These are phyloP conservation scores for Ramphastos sulfuratus DNA, from an alignment of 2,113 vertebrate genomes.

Conservation along the genomic window DNA sequence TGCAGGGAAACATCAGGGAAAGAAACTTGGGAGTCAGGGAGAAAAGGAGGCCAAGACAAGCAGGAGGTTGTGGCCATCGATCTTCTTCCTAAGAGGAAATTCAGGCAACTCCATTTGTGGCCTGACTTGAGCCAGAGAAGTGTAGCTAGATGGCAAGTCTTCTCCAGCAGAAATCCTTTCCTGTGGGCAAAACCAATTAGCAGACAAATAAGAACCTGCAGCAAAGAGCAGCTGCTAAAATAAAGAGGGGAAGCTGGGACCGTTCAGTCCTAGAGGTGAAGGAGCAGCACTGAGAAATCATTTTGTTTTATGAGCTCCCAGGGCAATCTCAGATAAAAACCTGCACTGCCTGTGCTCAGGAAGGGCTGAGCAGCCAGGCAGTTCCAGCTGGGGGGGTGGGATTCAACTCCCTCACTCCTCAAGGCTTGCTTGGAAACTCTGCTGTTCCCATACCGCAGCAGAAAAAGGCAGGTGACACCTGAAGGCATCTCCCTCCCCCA, in stretches of 20 bases:
- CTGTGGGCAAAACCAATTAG: slow-evolving; percentile 33
- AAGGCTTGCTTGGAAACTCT: background rate
- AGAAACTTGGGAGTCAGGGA: background rate
- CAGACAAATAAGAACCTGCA: slow-evolving; percentile 2
- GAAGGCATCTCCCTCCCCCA: background rate
- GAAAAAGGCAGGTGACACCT: background rate
- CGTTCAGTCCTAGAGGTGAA: background rate
- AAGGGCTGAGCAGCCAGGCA: background rate
- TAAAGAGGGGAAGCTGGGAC: background rate
- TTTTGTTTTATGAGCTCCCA: background rate
- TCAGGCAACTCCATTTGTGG: background rate
- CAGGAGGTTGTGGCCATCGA: background rate
- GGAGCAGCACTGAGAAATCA: background rate
- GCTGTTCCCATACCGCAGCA: background rate
- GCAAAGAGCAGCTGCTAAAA: background rate
- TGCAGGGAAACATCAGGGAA: slow-evolving; percentile 46
- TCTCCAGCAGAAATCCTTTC: background rate
- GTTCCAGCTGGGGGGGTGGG: background rate
- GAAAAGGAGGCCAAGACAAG: background rate
- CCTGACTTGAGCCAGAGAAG: background rate
- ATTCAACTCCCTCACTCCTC: background rate
- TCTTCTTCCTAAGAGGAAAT: background rate
- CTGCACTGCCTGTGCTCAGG: background rate
- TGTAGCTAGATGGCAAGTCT: background rate
- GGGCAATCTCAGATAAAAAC: background rate